Base-by-base conservation (phyloP, 2,888 invertebrate genomes). In the Macrophya annulata region DNA sequence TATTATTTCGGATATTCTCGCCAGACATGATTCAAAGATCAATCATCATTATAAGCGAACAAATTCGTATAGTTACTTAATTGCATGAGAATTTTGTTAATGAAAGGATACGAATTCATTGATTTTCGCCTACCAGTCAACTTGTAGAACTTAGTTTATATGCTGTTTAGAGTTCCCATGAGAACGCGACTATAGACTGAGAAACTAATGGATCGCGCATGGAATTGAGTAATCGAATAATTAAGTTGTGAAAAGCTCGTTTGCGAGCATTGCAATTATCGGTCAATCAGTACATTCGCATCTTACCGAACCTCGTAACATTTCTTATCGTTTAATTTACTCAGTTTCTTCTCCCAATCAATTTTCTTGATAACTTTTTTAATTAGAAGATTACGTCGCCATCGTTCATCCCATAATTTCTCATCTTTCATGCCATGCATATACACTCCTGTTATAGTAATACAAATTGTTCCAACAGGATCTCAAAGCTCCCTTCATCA, bases 191-290 rank as follows among this genome's bases (percentile, higher is more conserved):
- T n/a, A 25, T 68, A 51, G 55, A 31, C 55, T 37, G 51, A 12
- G n/a, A 10, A 77, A 55, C 77, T 55, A 77, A 77, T 77, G 48
- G 15, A 15, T 76, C 45, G 48, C 76, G 25, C 48, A 21, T 17
- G 37, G 51, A 77, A 74, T 74, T 74, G 72, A 74, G 45, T 74
- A 77, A 81, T 21, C 43, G 81, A 81, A 25, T 81, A 62, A 81
- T 62, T 62, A 12, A 62, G 81, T 81, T 81, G 43, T 17, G 81
- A 62, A 81, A 59, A 45, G 59, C 59, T 62, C 62, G 62, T 81
- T 81, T 43, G 43, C 62, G 6, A 43, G 12, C 5, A 21, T 15
- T n/a, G n/a, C 15, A 62, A 59, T 62, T 62, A 59, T 59, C 43
- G 62, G 43, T 81, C 43, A 81, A 81, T 81, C 43, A 62, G 40